Evolutionary conservation across 2,113 vertebrate genomes (phyloP).

Genomic region (Scartelaos histophorus): DNA sequence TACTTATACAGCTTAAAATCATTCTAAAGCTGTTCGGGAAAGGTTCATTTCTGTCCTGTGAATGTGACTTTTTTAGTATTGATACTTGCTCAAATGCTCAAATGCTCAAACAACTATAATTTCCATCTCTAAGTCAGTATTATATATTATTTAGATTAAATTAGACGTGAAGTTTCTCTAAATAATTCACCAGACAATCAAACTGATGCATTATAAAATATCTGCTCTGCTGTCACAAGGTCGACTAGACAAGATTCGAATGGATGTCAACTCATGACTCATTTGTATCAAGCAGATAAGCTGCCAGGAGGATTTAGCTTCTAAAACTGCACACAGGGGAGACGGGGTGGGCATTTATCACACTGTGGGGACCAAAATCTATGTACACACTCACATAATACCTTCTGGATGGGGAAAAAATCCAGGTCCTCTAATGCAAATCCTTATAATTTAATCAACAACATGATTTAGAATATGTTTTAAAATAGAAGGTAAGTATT

Average conservation of each 20-base stretch:
- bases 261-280: slow-evolving; percentile 25
- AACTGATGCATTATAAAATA: neutral
- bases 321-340: slow-evolving; percentile 14
- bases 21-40: no score
- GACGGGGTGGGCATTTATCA: neutral
- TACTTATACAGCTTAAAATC: no score
- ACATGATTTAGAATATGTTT: neutral
- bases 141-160: neutral
- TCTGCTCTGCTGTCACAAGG: slow-evolving; percentile 6
- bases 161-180: neutral
- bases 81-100: neutral
- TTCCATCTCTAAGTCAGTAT: neutral
- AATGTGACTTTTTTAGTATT: no score
- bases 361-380: neutral
- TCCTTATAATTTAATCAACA: neutral
- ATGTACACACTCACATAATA: neutral
- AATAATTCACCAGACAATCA: neutral
- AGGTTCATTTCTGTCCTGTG: no score
- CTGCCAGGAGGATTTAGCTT: slow-evolving; percentile 53
- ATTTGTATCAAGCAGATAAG: slow-evolving; percentile 46
- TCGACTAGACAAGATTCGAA: slow-evolving; percentile 38
- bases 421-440: neutral
- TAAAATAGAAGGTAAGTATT: neutral
- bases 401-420: neutral
- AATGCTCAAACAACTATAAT: neutral